These are phyloP conservation scores for Cavia aperea DNA, from an alignment of 2,113 vertebrate species.

Conservation along the genomic window DNA sequence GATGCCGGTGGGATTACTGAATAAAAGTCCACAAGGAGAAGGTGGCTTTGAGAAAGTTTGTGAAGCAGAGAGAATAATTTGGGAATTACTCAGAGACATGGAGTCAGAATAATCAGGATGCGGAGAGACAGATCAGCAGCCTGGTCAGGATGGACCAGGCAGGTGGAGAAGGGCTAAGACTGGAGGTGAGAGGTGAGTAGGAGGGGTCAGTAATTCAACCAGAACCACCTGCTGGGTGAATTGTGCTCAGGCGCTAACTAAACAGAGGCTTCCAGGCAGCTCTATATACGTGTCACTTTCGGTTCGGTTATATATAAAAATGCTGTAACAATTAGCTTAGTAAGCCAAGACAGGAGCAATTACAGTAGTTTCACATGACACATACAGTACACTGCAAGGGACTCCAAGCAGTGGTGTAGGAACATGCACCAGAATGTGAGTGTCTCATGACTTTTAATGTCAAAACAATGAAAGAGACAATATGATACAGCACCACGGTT, in stretches of 20 bases:
- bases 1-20: neutral
- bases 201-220: neutral
- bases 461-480: neutral
- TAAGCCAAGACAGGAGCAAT: neutral
- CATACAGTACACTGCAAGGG: neutral
- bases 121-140: neutral
- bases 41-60: neutral
- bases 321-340: neutral
- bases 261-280: neutral
- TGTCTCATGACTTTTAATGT: neutral
- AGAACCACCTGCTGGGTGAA: neutral
- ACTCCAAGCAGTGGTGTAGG: neutral
- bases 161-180: neutral
- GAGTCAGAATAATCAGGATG: neutral
- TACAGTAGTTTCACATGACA: fast-evolving
- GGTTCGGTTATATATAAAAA: neutral
- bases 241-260: neutral
- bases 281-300: neutral
- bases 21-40: neutral
- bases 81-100: neutral
- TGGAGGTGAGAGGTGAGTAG: neutral
- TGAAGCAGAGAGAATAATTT: neutral
- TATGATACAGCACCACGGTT: neutral
- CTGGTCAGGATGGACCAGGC: too few relatives aligned
- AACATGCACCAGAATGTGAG: neutral